These are phyloP conservation scores for Lerista edwardsae DNA, from an alignment of 2,797 vertebrate species.

Conservation along the genomic window DNA sequence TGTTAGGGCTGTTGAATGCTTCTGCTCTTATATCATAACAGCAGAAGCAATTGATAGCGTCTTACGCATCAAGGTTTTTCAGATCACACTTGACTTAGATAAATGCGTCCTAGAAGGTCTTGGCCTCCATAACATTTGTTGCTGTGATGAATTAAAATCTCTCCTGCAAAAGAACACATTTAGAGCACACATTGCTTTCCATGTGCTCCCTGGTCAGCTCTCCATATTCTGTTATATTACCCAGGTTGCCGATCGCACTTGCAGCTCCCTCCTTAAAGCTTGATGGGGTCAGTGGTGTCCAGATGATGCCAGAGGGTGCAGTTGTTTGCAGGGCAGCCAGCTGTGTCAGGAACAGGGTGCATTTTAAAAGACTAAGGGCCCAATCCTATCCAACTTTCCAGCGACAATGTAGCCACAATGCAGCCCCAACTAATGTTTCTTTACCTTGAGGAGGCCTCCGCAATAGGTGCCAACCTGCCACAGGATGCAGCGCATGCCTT, in stretches of 20 bases:
- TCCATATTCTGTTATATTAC: neutral
- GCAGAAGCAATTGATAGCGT: neutral
- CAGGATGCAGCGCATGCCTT: too few relatives aligned
- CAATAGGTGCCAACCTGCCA: too few relatives aligned
- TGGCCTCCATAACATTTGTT: neutral
- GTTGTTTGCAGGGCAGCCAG: too few relatives aligned
- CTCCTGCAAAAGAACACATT: neutral
- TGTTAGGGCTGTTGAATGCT: neutral
- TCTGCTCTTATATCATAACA: neutral
- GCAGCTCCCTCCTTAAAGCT: neutral
- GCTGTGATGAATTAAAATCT: neutral
- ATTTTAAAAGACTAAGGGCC: too few relatives aligned
- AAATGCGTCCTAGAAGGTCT: neutral
- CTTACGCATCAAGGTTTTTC: neutral
- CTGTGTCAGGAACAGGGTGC: too few relatives aligned
- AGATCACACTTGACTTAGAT: neutral
- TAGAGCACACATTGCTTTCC: neutral
- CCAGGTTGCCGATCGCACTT: neutral
- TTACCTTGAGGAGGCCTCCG: too few relatives aligned
- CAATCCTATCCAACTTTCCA: too few relatives aligned
- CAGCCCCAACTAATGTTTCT: too few relatives aligned
- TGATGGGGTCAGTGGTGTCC: neutral
- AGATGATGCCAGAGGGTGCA: neutral
- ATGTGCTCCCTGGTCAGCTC: neutral
- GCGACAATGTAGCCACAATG: too few relatives aligned